Conservation (phyloP, 2,797 vertebrate species). For the Echiichthys vipera region DNA sequence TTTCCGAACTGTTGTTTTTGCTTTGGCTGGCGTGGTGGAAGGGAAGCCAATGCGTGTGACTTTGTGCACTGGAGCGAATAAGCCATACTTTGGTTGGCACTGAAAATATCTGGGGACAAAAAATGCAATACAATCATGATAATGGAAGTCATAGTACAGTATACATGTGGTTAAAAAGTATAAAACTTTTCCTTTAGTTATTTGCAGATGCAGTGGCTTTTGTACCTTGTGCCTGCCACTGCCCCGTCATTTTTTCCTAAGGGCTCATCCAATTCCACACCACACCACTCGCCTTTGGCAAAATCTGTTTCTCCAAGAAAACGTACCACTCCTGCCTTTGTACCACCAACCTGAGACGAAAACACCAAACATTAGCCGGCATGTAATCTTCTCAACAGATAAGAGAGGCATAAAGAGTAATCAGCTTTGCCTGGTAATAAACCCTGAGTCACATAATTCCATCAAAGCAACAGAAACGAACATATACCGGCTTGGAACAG, state of each 20-base stretch:
- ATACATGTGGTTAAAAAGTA: neutral
- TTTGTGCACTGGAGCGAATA: conserved; percentile 98
- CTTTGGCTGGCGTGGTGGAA: conserved; percentile 96
- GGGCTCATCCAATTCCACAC: conserved; percentile 96
- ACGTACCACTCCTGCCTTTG: conserved; percentile 97
- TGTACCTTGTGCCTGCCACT: conserved; percentile 96
- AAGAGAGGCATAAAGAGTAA: conserved; percentile 48
- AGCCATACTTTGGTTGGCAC: conserved; percentile 96
- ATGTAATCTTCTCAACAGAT: conserved; percentile 50
- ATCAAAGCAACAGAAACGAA: conserved; percentile 57
- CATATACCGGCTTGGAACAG: conserved; percentile 1
- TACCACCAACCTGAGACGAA: conserved; percentile 91
- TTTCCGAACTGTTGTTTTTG: conserved; percentile 91
- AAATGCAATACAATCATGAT: conserved; percentile 20
- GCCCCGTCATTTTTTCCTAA: conserved; percentile 98
- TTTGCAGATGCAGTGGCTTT: conserved; percentile 2
- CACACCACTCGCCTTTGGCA: conserved; percentile 99
- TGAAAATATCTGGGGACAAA: conserved; percentile 92
- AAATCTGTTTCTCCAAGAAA: conserved; percentile 98
- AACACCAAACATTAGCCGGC: conserved; percentile 37
- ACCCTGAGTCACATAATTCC: conserved; percentile 55
- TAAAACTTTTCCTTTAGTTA: neutral
- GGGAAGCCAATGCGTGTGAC: conserved; percentile 98
- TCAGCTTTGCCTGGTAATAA: conserved; percentile 63
- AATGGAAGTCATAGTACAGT: neutral